A percentile compares a stretch with the other conserved stretches of the same genome.
These are phyloP conservation scores for Rhinogobius similis DNA, from an alignment of 2,113 vertebrate genomes.

Conservation along the genomic window DNA sequence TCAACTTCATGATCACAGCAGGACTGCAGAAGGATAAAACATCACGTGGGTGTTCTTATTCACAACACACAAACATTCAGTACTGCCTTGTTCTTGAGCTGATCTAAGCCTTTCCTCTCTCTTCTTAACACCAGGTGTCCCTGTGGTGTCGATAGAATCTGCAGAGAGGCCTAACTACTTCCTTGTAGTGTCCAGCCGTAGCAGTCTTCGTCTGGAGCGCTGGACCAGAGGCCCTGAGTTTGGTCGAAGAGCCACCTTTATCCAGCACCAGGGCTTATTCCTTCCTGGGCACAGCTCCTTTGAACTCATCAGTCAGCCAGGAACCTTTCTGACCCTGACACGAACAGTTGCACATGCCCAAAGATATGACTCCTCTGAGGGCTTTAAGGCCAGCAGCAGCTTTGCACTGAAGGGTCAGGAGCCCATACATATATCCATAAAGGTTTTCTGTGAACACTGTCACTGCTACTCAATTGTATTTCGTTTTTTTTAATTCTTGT, in stretches of 20 bases:
- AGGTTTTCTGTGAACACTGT: neutral
- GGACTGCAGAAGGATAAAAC: slow-evolving; percentile 89
- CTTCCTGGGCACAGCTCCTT: slow-evolving; percentile 87
- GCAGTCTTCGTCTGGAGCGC: slow-evolving; percentile 79
- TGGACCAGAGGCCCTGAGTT: slow-evolving; percentile 86
- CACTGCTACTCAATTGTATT: slow-evolving; percentile 2
- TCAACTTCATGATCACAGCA: slow-evolving; percentile 95
- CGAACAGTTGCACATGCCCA: slow-evolving; percentile 77
- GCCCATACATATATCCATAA: neutral
- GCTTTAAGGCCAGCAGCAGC: slow-evolving; percentile 90
- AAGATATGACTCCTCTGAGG: slow-evolving; percentile 86
- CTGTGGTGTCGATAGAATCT: slow-evolving; percentile 90
- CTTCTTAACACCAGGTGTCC: slow-evolving; percentile 73
- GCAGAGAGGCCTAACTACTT: slow-evolving; percentile 97
- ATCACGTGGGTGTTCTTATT: slow-evolving; percentile 82
- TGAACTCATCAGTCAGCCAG: slow-evolving; percentile 88
- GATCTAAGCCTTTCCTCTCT: neutral
- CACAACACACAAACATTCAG: neutral
- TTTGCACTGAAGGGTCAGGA: slow-evolving; percentile 90
- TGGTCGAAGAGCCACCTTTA: slow-evolving; percentile 84
- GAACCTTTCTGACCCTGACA: slow-evolving; percentile 87
- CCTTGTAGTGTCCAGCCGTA: slow-evolving; percentile 79
- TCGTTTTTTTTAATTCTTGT: slow-evolving; percentile 19
- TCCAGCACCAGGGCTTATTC: slow-evolving; percentile 92
- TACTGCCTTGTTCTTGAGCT: neutral